phyloP scores from a whole-genome alignment of 2,888 invertebrate species.

The Rugalucina vietnamica region DNA sequence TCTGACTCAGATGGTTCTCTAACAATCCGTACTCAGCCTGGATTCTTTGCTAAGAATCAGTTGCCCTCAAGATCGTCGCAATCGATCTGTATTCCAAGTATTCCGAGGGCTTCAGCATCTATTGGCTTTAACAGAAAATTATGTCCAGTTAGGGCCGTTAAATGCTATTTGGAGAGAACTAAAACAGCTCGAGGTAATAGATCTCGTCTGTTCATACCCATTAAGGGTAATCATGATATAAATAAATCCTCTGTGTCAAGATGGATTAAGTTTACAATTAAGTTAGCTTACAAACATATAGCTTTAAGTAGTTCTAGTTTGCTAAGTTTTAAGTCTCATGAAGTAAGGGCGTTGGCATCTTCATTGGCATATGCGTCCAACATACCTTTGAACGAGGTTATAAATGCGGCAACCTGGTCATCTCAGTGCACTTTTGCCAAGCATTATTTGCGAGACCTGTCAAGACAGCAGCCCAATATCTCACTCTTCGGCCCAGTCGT shows the following conservation, averaged over 20 bases:
- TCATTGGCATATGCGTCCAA: background rate
- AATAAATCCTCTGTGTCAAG: background rate
- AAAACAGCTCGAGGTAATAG: too few relatives aligned
- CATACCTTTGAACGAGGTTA: background rate
- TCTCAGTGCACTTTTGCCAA: background rate
- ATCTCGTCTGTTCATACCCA: too few relatives aligned
- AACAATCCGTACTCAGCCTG: background rate
- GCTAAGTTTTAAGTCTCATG: background rate
- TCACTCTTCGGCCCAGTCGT: too few relatives aligned
- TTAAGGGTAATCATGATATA: background rate
- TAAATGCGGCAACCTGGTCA: background rate
- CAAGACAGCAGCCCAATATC: too few relatives aligned
- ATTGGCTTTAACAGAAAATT: too few relatives aligned
- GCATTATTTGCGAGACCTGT: too few relatives aligned
- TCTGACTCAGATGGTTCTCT: background rate
- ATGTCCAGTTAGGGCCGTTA: too few relatives aligned
- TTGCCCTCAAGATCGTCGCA: background rate
- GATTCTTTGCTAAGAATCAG: background rate
- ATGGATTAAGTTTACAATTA: background rate
- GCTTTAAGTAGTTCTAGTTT: background rate
- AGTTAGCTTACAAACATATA: background rate
- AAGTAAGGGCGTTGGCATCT: background rate
- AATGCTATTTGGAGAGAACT: too few relatives aligned
- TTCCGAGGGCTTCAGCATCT: too few relatives aligned
- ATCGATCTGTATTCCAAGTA: too few relatives aligned